These are phyloP conservation scores for Busseola fusca DNA, from an alignment of 2,888 invertebrate genomes.

Conservation along the genomic window DNA sequence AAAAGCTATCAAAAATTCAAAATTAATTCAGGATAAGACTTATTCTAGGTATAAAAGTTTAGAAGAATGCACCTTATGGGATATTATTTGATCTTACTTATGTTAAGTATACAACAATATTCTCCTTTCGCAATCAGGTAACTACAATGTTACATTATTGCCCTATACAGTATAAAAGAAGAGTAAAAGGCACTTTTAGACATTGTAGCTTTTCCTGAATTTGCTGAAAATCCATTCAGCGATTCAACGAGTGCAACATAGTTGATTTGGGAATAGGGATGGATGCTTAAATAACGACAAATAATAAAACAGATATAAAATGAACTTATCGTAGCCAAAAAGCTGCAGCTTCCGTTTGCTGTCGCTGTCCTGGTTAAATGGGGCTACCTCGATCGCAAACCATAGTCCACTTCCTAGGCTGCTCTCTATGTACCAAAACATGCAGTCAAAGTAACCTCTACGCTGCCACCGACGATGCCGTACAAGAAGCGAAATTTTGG, in stretches of 20 bases:
- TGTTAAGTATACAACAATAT: neutral
- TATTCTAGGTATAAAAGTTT: too few species aligned
- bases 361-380: too few species aligned
- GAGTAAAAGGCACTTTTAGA: neutral
- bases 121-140: neutral
- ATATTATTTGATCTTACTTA: constrained; percentile 10
- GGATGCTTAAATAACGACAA: neutral
- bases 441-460: neutral
- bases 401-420: neutral
- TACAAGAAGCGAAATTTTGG: neutral
- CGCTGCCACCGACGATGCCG: neutral
- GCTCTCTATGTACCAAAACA: neutral
- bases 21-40: too few species aligned
- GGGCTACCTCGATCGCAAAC: neutral
- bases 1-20: too few species aligned
- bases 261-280: neutral
- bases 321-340: neutral
- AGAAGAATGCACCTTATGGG: too few species aligned
- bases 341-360: neutral
- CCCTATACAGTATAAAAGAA: neutral
- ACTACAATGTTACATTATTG: neutral
- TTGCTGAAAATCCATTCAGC: neutral
- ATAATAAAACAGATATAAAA: neutral
- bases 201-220: neutral
- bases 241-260: neutral